These are phyloP conservation scores for Gallinago undulata DNA, from an alignment of 2,113 vertebrate genomes.

Conservation along the genomic window DNA sequence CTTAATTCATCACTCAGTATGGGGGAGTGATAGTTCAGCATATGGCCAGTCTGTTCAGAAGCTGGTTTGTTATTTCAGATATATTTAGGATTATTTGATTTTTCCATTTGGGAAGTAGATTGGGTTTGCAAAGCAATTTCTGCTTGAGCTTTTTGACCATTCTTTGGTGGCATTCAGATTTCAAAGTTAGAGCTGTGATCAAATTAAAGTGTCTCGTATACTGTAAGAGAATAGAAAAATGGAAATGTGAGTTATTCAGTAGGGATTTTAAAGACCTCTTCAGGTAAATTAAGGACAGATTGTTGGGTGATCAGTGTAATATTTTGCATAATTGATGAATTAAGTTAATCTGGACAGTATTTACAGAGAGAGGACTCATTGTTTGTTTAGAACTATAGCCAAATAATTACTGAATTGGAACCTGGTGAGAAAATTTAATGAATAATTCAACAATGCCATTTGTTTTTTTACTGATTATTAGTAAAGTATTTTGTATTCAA, in stretches of 20 bases:
- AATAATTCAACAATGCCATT: not conserved
- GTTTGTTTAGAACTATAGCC: conserved; percentile 19
- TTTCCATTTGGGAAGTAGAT: not conserved
- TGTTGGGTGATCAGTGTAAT: not conserved
- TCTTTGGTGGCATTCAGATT: not conserved
- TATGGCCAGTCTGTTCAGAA: conserved; percentile 29
- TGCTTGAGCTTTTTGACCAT: not conserved
- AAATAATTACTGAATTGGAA: not conserved
- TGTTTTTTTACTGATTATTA: not conserved
- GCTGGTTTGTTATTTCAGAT: not conserved
- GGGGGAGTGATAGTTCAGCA: conserved; percentile 40
- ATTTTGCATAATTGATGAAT: not conserved
- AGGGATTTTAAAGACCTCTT: not conserved
- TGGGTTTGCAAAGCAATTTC: not conserved
- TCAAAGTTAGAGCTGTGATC: not conserved
- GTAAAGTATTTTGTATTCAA: not conserved
- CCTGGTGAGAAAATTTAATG: not conserved
- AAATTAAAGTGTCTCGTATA: not conserved
- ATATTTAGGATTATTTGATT: not conserved
- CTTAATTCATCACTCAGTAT: conserved; percentile 4
- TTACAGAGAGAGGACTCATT: not conserved
- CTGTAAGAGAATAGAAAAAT: not conserved
- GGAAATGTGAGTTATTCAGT: not conserved
- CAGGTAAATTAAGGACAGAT: not conserved
- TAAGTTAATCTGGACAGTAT: not conserved